phyloP scores from a whole-genome alignment of 2,797 vertebrate species.

The Onychomys leucogaster region DNA sequence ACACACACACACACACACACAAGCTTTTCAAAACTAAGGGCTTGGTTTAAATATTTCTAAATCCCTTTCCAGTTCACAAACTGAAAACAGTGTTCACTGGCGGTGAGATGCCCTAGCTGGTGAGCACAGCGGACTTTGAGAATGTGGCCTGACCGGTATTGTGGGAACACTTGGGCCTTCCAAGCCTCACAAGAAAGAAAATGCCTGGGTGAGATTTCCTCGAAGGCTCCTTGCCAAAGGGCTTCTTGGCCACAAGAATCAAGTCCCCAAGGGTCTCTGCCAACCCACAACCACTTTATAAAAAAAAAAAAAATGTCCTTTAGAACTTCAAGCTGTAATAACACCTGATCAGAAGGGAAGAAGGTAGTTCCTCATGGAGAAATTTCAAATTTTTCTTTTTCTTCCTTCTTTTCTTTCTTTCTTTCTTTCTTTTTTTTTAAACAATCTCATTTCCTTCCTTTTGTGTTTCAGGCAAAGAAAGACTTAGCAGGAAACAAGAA shows the following conservation, averaged over 20 bases:
- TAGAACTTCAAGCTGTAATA: slow-evolving; percentile 35
- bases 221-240: background rate
- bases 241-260: background rate
- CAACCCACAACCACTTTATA: background rate
- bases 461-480: slow-evolving; percentile 48
- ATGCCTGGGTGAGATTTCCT: slow-evolving; percentile 51
- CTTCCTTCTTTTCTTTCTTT: background rate
- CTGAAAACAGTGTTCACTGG: background rate
- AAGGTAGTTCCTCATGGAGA: slow-evolving; percentile 26
- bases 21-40: background rate
- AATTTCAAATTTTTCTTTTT: background rate
- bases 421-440: slow-evolving; percentile 16
- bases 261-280: background rate
- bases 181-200: background rate
- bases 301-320: background rate
- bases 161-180: background rate
- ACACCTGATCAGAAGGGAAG: background rate
- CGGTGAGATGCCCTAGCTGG: background rate
- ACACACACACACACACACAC: background rate
- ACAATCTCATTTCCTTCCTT: slow-evolving; percentile 21
- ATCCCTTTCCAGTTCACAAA: slow-evolving; percentile 22
- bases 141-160: slow-evolving; percentile 74
- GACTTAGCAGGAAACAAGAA: slow-evolving; percentile 63
- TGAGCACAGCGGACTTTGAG: slow-evolving; percentile 15
- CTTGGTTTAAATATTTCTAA: background rate